phyloP scores from a whole-genome alignment of 2,797 vertebrate genomes.

The Neoniphon sammara region DNA sequence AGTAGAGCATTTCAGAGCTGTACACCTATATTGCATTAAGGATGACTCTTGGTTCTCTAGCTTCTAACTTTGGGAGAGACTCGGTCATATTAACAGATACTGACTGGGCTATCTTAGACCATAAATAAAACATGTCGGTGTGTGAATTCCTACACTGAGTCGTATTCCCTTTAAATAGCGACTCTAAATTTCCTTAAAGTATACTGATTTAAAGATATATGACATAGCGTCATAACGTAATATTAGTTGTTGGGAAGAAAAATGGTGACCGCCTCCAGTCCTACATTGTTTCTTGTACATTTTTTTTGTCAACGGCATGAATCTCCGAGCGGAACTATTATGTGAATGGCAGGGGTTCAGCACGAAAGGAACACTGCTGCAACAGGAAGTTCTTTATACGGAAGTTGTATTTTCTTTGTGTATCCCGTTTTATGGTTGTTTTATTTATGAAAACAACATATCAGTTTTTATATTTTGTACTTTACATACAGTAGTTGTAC shows the following conservation, averaged over 20 bases:
- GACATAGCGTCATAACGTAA: background rate
- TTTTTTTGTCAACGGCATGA: constrained; percentile 47
- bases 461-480: constrained; percentile 57
- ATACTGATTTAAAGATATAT: background rate
- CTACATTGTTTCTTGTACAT: constrained; percentile 49
- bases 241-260: constrained; percentile 4
- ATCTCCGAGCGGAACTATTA: constrained; percentile 80
- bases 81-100: background rate
- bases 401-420: constrained; percentile 90
- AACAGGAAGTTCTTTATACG: constrained; percentile 85
- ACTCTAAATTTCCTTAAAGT: background rate
- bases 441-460: constrained; percentile 81
- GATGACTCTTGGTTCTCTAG: background rate
- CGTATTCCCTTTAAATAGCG: background rate
- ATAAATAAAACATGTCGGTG: background rate
- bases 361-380: constrained; percentile 77
- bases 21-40: background rate
- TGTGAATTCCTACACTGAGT: background rate
- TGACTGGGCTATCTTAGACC: background rate
- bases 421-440: constrained; percentile 85
- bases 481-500: constrained; percentile 34
- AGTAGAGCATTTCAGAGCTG: background rate
- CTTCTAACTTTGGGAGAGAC: constrained; percentile 2
- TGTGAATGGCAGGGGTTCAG: constrained; percentile 66
- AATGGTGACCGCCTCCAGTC: constrained; percentile 3